Conservation (phyloP, 2,888 invertebrate genomes). For the Brachyptera risi region DNA sequence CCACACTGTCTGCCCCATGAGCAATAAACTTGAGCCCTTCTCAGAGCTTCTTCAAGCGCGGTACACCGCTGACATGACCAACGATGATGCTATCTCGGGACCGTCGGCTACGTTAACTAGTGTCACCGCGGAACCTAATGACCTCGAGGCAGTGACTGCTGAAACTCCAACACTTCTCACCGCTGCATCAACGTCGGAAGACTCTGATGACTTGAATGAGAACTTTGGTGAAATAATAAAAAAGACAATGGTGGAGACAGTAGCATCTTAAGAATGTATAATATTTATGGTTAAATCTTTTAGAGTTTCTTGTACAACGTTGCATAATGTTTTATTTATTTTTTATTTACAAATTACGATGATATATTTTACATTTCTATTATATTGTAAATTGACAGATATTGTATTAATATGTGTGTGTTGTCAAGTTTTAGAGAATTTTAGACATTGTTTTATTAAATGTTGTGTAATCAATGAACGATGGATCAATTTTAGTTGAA, state of each 20-base stretch:
- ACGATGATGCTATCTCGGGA: slow-evolving; percentile 28
- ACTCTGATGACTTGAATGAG: slow-evolving; percentile 55
- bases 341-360: too few relatives aligned
- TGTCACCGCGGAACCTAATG: slow-evolving; percentile 22
- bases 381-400: too few relatives aligned
- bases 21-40: slow-evolving; percentile 67
- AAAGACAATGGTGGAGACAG: slow-evolving; percentile 88
- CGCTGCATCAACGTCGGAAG: slow-evolving; percentile 9
- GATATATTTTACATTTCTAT: too few relatives aligned
- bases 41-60: slow-evolving; percentile 58
- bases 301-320: too few relatives aligned
- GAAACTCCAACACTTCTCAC: slow-evolving; percentile 5
- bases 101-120: slow-evolving; percentile 27
- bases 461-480: slow-evolving; percentile 30
- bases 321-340: too few relatives aligned
- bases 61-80: slow-evolving; percentile 48
- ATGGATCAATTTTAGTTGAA: too few relatives aligned
- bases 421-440: slow-evolving; percentile 18
- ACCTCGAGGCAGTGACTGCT: slow-evolving; percentile 9
- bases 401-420: neutral
- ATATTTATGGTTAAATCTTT: slow-evolving; percentile 28
- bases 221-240: slow-evolving; percentile 91
- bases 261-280: slow-evolving; percentile 62
- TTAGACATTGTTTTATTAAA: slow-evolving; percentile 30
- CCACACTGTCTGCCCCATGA: slow-evolving; percentile 57